Evolutionary conservation across 2,113 vertebrate species (phyloP).

Genomic region (Sphyrna mokarran): DNA sequence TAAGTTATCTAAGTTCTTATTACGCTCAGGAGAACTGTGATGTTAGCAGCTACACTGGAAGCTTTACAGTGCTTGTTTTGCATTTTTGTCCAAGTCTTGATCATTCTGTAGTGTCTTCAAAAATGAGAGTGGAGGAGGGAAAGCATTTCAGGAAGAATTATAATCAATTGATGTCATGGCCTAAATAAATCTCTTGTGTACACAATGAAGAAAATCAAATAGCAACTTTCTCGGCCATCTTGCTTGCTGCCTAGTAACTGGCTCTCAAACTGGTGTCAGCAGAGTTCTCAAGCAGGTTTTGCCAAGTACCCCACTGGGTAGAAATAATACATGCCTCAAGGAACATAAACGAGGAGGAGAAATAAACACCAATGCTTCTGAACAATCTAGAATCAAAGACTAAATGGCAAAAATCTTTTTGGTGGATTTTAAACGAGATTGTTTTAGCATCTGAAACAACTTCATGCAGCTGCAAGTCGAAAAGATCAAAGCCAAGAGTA

Average conservation of each 20-base stretch:
- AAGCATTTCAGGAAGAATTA: background rate
- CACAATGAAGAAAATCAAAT: background rate
- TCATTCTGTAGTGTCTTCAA: background rate
- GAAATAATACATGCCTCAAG: background rate
- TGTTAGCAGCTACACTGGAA: background rate
- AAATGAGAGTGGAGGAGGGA: background rate
- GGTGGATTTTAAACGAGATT: background rate
- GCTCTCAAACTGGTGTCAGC: background rate
- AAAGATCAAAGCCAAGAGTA: background rate
- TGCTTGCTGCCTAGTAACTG: no score
- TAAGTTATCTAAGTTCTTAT: background rate
- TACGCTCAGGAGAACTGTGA: background rate
- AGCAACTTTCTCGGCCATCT: background rate
- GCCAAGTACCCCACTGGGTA: background rate
- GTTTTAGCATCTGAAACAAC: background rate
- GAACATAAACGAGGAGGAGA: background rate
- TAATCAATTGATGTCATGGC: background rate
- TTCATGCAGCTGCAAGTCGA: background rate
- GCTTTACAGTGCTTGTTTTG: background rate
- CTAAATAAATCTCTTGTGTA: background rate
- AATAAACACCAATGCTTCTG: background rate
- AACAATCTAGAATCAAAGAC: background rate
- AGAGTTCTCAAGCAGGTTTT: background rate
- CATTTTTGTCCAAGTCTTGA: constrained; percentile 18
- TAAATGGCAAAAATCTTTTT: background rate